Percentiles rank a stretch among this genome's conserved stretches.
Evolutionary conservation across 2,888 invertebrate genomes (phyloP).

Genomic region (Apotomis capreana): DNA sequence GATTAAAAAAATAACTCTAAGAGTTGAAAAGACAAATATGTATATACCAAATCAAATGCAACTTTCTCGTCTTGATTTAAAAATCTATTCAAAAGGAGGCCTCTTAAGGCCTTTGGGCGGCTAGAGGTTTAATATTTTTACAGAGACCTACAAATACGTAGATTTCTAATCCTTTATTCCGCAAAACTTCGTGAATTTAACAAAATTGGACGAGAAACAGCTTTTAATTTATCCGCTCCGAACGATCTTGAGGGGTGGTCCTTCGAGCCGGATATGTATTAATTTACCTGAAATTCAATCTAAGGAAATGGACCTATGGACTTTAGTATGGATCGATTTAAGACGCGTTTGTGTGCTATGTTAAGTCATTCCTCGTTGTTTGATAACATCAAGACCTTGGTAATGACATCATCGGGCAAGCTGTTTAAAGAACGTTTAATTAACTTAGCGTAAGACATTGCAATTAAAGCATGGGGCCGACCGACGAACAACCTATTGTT

Average conservation of each 20-base stretch:
- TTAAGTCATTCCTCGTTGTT: slow-evolving; percentile 28
- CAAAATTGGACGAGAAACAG: not conserved
- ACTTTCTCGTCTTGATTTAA: no score
- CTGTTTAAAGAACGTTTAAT: slow-evolving; percentile 38
- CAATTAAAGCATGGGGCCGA: slow-evolving; percentile 32
- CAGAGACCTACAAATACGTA: no score
- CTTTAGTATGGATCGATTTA: slow-evolving; percentile 1
- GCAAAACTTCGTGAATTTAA: slow-evolving; percentile 11
- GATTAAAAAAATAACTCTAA: no score
- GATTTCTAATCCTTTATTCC: no score
- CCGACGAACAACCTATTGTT: slow-evolving; percentile 29
- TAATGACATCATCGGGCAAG: slow-evolving; percentile 48
- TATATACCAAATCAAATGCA: no score
- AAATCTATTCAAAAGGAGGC: no score
- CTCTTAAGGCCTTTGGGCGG: no score
- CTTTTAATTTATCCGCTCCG: not conserved
- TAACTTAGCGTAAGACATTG: slow-evolving; percentile 31
- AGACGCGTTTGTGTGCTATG: not conserved
- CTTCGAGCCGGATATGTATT: slow-evolving; percentile 6
- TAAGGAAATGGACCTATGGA: slow-evolving; percentile 7
- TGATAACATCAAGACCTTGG: slow-evolving; percentile 35
- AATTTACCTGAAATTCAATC: slow-evolving; percentile 14
- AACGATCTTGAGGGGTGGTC: slow-evolving; percentile 3
- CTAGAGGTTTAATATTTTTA: no score
- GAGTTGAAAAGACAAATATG: no score